These are phyloP conservation scores for Leptoteleia sp. DNA, from an alignment of 1,140 invertebrate genomes.

Conservation along the genomic window DNA sequence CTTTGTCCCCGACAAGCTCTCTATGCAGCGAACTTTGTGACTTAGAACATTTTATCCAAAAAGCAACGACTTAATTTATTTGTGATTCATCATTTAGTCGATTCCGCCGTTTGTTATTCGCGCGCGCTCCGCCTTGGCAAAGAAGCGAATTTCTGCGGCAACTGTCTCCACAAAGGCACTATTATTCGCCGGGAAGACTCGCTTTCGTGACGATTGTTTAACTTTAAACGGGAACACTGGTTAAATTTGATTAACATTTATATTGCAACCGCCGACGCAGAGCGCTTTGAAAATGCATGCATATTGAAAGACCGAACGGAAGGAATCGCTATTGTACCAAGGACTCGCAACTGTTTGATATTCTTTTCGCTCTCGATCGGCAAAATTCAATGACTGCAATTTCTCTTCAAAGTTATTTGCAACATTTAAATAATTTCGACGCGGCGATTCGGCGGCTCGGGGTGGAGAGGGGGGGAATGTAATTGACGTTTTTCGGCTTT, in stretches of 20 bases:
- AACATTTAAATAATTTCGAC: conserved; percentile 12
- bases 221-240: too few species aligned
- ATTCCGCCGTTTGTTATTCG: conserved; percentile 63
- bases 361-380: conserved; percentile 14
- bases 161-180: conserved; percentile 54
- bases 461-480: too few species aligned
- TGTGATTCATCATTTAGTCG: conserved; percentile 60
- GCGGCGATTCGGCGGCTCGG: too few species aligned
- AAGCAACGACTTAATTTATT: conserved; percentile 59
- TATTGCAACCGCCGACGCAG: too few species aligned
- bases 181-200: conserved; percentile 54
- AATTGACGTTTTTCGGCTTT: conserved; percentile 10
- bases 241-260: too few species aligned
- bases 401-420: conserved; percentile 9
- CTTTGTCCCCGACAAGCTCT: too few species aligned
- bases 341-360: conserved; percentile 30
- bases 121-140: conserved; percentile 42
- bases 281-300: too few species aligned
- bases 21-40: conserved; percentile 14
- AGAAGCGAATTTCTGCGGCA: conserved; percentile 55
- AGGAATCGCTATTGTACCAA: too few species aligned
- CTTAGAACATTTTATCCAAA: conserved; percentile 22
- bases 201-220: conserved; percentile 63
- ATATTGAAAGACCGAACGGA: too few species aligned
- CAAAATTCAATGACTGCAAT: conserved; percentile 30